Evolutionary conservation across 2,113 vertebrate species (phyloP), one percentile per base, ranked within the genome.

Genomic region (Hiodon tergisus): DNA sequence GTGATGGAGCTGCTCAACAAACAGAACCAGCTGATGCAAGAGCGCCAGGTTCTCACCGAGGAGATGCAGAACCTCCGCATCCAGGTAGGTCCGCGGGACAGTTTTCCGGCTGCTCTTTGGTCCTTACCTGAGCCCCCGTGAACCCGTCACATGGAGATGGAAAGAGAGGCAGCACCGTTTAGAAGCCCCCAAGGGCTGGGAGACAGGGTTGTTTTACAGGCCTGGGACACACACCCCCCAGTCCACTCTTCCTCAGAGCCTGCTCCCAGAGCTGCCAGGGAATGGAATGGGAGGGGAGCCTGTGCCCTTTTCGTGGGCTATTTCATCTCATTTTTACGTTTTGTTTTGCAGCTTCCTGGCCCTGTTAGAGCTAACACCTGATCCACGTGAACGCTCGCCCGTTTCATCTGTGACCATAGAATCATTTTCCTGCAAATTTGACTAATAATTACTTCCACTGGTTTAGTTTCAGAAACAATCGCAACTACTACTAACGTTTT

Each of bases 21-120:
- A 87, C 95, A 98, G 90, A 95, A 91, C 83, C 89, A 93, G 85
- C 93, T 96, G 76, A 90, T 95, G 81, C 88, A 90, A 84, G 93
- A 98, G 87, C 91, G 92, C 75, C 92, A 95, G 84, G 85, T 80
- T 72, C 93, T 95, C 59, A 82, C 84, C 0, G 90, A 95, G 80
- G 94, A 96, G 85, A 88, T 93, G 82, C 89, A 84, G 74, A 86
- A 79, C 75, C 90, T 93, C 69, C 85, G 87, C 70, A 73, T 74
- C 55, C 90, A 94, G 93, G 93, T 93, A 93, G 16, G 0, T 4
- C 53, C 69, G 16, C 5, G 55, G 52, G 13, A n/a, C 54, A 57
- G 54, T 10, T 7, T 57, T 57, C 54, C n/a, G 61, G 14, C 31
- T 31, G 31, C 31, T 31, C 31, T 31, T 31, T 31, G 31, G 31